Base-by-base conservation (phyloP, 2,113 vertebrate genomes). In the Tetraodon nigroviridis region DNA sequence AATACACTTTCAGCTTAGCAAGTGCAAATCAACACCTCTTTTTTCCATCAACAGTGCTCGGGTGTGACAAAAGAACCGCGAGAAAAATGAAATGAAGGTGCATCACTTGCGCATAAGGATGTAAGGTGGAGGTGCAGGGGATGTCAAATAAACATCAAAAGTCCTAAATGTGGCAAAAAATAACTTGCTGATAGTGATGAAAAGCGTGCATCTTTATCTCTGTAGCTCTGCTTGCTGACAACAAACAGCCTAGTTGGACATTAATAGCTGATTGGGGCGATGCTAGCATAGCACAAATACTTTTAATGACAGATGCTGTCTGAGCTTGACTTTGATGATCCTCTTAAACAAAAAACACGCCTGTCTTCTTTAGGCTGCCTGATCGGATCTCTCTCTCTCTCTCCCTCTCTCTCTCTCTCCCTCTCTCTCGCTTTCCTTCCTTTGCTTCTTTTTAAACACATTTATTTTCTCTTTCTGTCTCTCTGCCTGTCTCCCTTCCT, bases 311-410 rank as follows among this genome's bases (percentile, higher is more conserved):
- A 82, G 65, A 71, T 51, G 71, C 59, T 67, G 64, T 74, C 62
- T 65, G 68, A 77, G 61, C 61, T 57, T 48, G 62, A 82, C 71
- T 69, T 68, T 71, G 75, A 77, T 75, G 58, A 84, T 79, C 73
- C 79, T 77, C 70, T 80, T 79, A 78, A 60, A 68, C 58, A 68
- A 78, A 75, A 75, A 82, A 71, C 65, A 17, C 10, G 66, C 74
- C 53, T 51, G 76, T 84, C 71, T 79, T 78, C 78, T 81, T 69
- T 76, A 75, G 44, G 44, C 44, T 46, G 44, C 15, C 71, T 77
- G 78, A 80, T 67, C 76, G 62, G 63, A 76, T 73, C 61, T 54
- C 58, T 60, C 29, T 51, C 13, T 55, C 49, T 66, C 27, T 73
- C 21, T 44, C 15, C 18, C 42, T 48, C 20, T 17, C 40, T 51